phyloP scores from a whole-genome alignment of 1,140 invertebrate species.

The Drosophila lacertosa region DNA sequence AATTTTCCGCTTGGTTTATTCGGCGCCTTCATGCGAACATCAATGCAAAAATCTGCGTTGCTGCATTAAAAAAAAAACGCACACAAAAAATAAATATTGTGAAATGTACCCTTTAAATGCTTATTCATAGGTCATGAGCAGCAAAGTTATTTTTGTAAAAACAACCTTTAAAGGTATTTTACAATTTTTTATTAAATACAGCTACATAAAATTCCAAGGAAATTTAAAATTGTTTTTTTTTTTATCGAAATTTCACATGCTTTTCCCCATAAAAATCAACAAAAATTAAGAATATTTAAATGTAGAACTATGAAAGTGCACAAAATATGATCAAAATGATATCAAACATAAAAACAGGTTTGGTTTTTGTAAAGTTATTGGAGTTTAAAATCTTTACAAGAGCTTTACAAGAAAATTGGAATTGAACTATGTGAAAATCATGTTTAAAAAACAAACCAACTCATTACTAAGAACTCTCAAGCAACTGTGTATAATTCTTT shows the following conservation, averaged over 20 bases:
- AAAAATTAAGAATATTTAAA: no score
- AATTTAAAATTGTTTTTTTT: not conserved
- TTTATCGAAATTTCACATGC: not conserved
- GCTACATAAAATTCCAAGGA: no score
- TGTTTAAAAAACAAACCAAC: no score
- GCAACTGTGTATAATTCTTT: not conserved
- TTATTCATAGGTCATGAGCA: conserved; percentile 3
- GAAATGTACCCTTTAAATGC: conserved; percentile 15
- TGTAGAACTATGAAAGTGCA: no score
- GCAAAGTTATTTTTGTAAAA: not conserved
- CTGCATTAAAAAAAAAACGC: conserved; percentile 11
- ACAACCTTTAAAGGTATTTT: not conserved
- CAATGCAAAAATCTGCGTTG: conserved; percentile 60
- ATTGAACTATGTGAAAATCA: no score
- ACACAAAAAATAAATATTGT: conserved; percentile 21
- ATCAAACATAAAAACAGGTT: no score
- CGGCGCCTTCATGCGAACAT: conserved; percentile 64
- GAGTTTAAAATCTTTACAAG: no score
- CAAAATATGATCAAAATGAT: no score
- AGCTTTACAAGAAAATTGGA: no score
- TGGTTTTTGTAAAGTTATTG: no score
- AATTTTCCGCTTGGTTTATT: conserved; percentile 73
- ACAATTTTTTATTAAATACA: not conserved
- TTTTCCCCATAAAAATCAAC: not conserved
- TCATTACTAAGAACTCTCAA: not conserved